phyloP scores from a whole-genome alignment of 2,888 invertebrate species.

The Rhingia campestris region DNA sequence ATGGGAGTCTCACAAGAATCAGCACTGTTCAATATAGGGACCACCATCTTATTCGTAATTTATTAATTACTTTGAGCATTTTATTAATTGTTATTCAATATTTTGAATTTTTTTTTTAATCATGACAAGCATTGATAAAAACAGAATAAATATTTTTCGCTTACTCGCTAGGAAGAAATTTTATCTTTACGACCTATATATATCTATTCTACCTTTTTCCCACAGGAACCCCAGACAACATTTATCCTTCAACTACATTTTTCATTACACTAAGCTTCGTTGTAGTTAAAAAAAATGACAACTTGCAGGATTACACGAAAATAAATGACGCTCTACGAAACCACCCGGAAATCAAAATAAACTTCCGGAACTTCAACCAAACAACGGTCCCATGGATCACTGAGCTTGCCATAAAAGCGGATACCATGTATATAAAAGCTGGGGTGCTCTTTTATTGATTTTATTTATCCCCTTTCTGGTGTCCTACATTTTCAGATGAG shows the following conservation, averaged over 20 bases:
- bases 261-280: slow-evolving; percentile 50
- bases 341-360: slow-evolving; percentile 60
- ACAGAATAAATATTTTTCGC: background rate
- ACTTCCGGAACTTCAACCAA: slow-evolving; percentile 49
- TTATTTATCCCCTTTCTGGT: slow-evolving; percentile 9
- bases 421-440: slow-evolving; percentile 39
- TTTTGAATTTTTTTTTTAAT: too few relatives aligned
- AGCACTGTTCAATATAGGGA: too few relatives aligned
- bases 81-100: too few relatives aligned
- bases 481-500: slow-evolving; percentile 18
- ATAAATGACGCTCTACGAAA: slow-evolving; percentile 46
- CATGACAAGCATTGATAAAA: background rate
- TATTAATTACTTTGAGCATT: too few relatives aligned
- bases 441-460: slow-evolving; percentile 35
- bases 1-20: too few relatives aligned
- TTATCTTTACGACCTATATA: slow-evolving; percentile 28
- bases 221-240: slow-evolving; percentile 13
- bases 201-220: slow-evolving; percentile 4
- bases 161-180: slow-evolving; percentile 10
- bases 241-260: slow-evolving; percentile 50
- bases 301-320: slow-evolving; percentile 63
- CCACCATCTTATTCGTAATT: too few relatives aligned
- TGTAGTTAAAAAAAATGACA: slow-evolving; percentile 58
- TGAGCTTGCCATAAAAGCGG: slow-evolving; percentile 45
- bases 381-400: slow-evolving; percentile 56